A percentile compares a stretch with the other conserved stretches of the same genome.
Evolutionary conservation across 2,888 invertebrate species (phyloP).

Genomic region (Drosophila percnosoma): DNA sequence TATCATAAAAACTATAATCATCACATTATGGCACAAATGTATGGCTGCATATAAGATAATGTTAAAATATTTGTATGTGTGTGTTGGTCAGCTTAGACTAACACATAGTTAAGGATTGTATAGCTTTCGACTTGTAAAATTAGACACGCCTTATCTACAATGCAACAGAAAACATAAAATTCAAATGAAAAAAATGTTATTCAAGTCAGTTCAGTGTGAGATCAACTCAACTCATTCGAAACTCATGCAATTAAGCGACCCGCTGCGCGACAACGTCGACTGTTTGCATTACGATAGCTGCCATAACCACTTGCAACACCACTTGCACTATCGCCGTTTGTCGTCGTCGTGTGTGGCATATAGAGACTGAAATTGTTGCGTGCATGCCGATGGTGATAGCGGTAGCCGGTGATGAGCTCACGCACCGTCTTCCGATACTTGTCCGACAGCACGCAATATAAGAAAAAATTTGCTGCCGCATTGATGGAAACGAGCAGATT

Average conservation of each 20-base stretch:
- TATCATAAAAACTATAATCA: constrained; percentile 72
- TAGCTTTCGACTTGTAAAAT: constrained; percentile 14
- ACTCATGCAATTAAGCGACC: constrained; percentile 63
- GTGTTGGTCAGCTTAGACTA: constrained; percentile 39
- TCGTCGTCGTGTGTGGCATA: constrained; percentile 64
- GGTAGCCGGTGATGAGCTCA: constrained; percentile 82
- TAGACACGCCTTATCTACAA: constrained; percentile 25
- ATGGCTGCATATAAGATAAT: constrained; percentile 40
- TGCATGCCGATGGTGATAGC: constrained; percentile 74
- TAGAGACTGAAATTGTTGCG: constrained; percentile 79
- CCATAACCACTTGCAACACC: constrained; percentile 29
- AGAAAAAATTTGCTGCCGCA: constrained; percentile 91
- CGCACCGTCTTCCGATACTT: constrained; percentile 88
- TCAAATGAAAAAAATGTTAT: neutral
- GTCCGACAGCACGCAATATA: constrained; percentile 91
- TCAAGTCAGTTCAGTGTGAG: constrained; percentile 6
- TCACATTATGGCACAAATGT: constrained; percentile 83
- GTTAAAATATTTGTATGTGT: constrained; percentile 17
- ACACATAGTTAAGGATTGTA: constrained; percentile 23
- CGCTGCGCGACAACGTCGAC: constrained; percentile 66
- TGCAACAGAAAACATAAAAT: constrained; percentile 7
- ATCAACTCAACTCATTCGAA: neutral
- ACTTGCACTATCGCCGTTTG: constrained; percentile 56
- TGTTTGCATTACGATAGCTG: constrained; percentile 50
- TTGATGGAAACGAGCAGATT: constrained; percentile 90